Percentiles rank a stretch among this genome's conserved stretches.
These are phyloP conservation scores for Sesia apiformis DNA, from an alignment of 2,888 invertebrate genomes.

Conservation along the genomic window DNA sequence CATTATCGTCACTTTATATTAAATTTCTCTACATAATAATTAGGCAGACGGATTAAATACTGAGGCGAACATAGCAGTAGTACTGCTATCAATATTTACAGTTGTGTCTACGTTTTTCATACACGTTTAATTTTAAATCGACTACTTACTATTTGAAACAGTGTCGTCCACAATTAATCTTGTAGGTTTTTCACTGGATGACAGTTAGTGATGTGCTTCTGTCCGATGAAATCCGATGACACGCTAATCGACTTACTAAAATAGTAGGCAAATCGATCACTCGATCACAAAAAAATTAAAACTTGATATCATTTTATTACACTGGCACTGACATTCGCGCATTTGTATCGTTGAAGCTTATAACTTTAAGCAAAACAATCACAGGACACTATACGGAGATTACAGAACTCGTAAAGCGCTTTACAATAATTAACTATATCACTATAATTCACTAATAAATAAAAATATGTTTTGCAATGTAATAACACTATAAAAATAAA, in stretches of 20 bases:
- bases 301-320: slow-evolving; percentile 37
- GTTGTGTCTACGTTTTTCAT: too few relatives aligned
- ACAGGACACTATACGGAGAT: slow-evolving; percentile 60
- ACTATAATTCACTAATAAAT: slow-evolving; percentile 71
- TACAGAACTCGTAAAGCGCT: slow-evolving; percentile 49
- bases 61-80: background rate
- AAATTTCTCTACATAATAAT: slow-evolving; percentile 3
- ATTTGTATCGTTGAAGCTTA: slow-evolving; percentile 42
- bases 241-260: slow-evolving; percentile 44
- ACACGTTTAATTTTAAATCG: background rate
- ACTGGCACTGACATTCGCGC: slow-evolving; percentile 53
- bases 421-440: slow-evolving; percentile 60
- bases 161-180: slow-evolving; percentile 60
- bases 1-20: slow-evolving; percentile 8
- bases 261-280: slow-evolving; percentile 42
- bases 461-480: slow-evolving; percentile 57
- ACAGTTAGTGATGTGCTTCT: slow-evolving; percentile 54
- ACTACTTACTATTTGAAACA: slow-evolving; percentile 69
- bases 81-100: background rate
- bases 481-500: slow-evolving; percentile 71
- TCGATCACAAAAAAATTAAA: slow-evolving; percentile 33
- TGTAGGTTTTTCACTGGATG: slow-evolving; percentile 60
- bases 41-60: background rate
- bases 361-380: slow-evolving; percentile 65
- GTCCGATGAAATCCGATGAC: slow-evolving; percentile 45